Evolutionary conservation across 2,888 invertebrate species (phyloP).

Genomic region (Xylocampa areola): DNA sequence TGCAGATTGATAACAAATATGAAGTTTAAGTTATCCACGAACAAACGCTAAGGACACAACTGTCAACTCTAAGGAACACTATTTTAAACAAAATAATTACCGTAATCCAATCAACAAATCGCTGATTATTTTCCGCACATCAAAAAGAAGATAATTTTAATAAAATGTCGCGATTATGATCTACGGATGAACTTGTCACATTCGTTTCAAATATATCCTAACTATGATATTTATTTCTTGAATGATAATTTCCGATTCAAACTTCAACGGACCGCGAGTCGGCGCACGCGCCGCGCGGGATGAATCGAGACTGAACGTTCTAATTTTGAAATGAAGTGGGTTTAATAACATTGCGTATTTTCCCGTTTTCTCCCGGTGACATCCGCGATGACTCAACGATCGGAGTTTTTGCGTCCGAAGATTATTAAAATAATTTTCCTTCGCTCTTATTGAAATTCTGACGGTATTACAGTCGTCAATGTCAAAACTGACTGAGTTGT

Average conservation of each 20-base stretch:
- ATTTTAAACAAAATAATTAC: conserved; percentile 8
- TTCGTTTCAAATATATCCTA: conserved; percentile 38
- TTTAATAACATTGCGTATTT: conserved; percentile 87
- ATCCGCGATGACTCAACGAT: conserved; percentile 76
- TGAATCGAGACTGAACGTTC: conserved; percentile 84
- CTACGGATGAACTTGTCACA: conserved; percentile 45
- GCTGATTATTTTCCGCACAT: conserved; percentile 6
- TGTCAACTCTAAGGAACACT: conserved; percentile 11
- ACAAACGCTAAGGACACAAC: conserved; percentile 1
- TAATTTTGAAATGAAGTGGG: conserved; percentile 87
- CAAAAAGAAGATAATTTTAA: neutral
- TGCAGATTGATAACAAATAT: conserved; percentile 2
- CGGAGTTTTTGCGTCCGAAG: conserved; percentile 62
- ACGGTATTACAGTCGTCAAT: conserved; percentile 23
- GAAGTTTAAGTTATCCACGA: conserved; percentile 8
- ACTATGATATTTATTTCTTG: conserved; percentile 47
- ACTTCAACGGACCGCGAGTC: conserved; percentile 65
- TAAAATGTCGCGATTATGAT: conserved; percentile 20
- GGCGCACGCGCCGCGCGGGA: conserved; percentile 79
- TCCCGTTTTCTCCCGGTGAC: conserved; percentile 81
- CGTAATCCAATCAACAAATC: conserved; percentile 21
- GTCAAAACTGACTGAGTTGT: conserved; percentile 8
- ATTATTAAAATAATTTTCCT: conserved; percentile 54
- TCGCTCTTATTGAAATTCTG: conserved; percentile 49
- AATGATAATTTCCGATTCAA: conserved; percentile 63